phyloP scores from a whole-genome alignment of 2,113 vertebrate genomes.

The Plecturocebus donacophilus region DNA sequence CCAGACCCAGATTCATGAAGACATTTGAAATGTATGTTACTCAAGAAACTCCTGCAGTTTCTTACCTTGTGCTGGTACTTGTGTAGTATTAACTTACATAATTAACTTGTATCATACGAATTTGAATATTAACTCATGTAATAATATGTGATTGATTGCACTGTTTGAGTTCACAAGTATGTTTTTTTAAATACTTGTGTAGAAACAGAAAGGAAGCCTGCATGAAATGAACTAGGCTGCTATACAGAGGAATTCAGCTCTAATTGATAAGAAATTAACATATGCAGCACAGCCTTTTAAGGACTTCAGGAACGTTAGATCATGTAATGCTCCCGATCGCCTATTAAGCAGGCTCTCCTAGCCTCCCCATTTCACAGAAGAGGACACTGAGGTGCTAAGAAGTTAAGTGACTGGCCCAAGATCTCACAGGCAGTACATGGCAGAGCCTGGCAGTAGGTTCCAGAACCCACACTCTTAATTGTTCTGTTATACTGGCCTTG shows the following conservation, averaged over 20 bases:
- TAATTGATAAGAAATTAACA: background rate
- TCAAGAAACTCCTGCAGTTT: background rate
- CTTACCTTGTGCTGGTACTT: background rate
- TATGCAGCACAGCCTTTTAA: background rate
- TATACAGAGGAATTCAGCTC: background rate
- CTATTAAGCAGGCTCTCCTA: background rate
- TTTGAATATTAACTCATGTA: background rate
- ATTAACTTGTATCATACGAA: background rate
- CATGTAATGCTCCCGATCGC: background rate
- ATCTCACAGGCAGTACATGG: background rate
- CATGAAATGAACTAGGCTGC: background rate
- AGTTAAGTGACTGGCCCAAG: background rate
- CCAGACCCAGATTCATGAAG: background rate
- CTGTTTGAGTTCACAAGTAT: background rate
- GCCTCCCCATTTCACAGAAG: background rate
- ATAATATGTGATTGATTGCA: background rate
- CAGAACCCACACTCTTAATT: background rate
- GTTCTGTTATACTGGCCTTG: background rate
- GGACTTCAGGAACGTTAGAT: background rate
- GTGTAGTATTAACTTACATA: background rate
- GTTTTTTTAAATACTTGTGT: background rate
- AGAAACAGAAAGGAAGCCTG: conserved; percentile 17
- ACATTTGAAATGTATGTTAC: background rate
- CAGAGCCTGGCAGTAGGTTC: background rate
- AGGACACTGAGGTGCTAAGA: background rate